Evolutionary conservation across 2,888 invertebrate species (phyloP).

Genomic region (Busseola fusca): DNA sequence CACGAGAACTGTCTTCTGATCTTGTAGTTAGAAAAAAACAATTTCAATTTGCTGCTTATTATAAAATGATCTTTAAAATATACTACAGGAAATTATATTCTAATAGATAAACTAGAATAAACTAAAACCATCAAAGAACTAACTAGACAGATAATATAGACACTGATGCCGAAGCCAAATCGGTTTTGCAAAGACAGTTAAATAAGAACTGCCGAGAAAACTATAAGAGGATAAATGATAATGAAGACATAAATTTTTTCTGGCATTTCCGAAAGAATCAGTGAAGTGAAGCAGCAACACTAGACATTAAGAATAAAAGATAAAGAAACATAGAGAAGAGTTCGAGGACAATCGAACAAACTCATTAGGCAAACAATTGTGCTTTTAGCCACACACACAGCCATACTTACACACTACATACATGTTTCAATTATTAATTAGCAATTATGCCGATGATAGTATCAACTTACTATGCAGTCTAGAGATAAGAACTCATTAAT

Average conservation of each 20-base stretch:
- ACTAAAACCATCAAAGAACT: constrained; percentile 20
- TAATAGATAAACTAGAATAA: not conserved
- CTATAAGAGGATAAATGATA: not conserved
- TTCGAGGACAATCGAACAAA: not conserved
- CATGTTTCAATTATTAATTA: constrained; percentile 36
- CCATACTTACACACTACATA: not conserved
- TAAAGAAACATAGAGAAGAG: not conserved
- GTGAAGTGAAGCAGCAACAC: not conserved
- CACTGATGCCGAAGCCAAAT: not conserved
- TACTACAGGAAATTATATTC: not conserved
- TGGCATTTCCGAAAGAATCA: not conserved
- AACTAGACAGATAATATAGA: not conserved
- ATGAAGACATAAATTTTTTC: not conserved
- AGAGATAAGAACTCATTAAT: constrained; percentile 41
- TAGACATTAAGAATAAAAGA: not conserved
- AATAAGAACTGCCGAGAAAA: not conserved
- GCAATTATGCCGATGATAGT: constrained; percentile 17
- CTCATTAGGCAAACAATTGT: not conserved
- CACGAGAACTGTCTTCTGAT: constrained; percentile 21
- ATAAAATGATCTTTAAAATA: not conserved
- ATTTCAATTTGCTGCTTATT: not conserved
- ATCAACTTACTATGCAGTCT: constrained; percentile 11
- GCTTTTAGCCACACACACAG: not conserved
- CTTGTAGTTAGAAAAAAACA: constrained; percentile 17
- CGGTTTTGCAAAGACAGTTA: not conserved